Evolutionary conservation across 2,113 vertebrate species (phyloP), one percentile per base, ranked within the genome.

Genomic region (Serinus canaria): DNA sequence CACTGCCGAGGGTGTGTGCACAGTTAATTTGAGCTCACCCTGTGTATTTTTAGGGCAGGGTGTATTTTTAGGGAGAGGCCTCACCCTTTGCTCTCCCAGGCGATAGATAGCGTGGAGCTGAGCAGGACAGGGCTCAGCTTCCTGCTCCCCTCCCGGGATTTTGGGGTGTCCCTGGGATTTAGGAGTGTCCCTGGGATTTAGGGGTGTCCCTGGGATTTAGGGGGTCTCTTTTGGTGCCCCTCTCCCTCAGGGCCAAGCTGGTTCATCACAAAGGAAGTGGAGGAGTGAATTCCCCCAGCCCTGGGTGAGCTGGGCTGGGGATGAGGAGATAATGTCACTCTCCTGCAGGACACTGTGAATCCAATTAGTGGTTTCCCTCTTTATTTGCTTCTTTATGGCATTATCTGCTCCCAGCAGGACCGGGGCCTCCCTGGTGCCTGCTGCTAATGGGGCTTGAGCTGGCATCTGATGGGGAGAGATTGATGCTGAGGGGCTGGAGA

Each of bases 31-130:
- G 5, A 70, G 80, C 89, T 69, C 17, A 15, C 43, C 3, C 73
- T 89, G 87, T 76, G 94, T 96, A 96, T 96, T 96, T 96, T 96
- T 95, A 96, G 92, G 95, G 90, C 94, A 33, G 85, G 68, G 92
- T 93, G 94, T 96, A 93, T 95, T 96, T 96, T 94, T 85, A 96
- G 96, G 95, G 95, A 88, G 95, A 74, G 95, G 92, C 94, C 94
- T 96, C 94, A 76, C 86, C 93, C 94, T 96, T 76, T 73, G 81
- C 85, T 87, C 75, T 66, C 15, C 0, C 50, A 63, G 92, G 92
- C 58, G 10, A 85, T 44, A 72, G 19, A 91, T 52, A 79, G 52
- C 5, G 47, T 68, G 66, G 56, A 78, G 60, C 68, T 5, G 23
- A 53, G 68, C 85, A 66, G 67, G 58, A 68, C 10, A 2, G 41